Percentiles rank a stretch among this genome's conserved stretches.
These are phyloP conservation scores for Beris chalybata DNA, from an alignment of 2,888 invertebrate species.

Conservation along the genomic window DNA sequence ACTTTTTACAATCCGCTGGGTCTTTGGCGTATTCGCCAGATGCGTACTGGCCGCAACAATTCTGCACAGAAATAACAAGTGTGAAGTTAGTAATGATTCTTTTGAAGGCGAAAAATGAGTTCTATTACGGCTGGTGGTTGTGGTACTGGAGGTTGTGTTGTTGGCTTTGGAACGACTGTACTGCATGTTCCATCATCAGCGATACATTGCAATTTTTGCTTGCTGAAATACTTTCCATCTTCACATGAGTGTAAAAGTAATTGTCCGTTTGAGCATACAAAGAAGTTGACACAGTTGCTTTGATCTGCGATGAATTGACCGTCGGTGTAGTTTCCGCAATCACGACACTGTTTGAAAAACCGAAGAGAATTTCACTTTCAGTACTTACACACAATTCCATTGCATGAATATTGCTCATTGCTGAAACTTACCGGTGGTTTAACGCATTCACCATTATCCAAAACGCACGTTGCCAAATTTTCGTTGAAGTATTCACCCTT, in stretches of 20 bases:
- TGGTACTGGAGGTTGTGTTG: neutral
- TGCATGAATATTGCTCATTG: too few species aligned
- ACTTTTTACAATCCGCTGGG: constrained; percentile 40
- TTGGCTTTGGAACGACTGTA: too few species aligned
- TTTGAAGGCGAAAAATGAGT: too few species aligned
- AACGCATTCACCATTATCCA: constrained; percentile 5
- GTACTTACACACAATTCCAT: too few species aligned
- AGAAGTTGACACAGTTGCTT: constrained; percentile 20
- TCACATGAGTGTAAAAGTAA: constrained; percentile 4
- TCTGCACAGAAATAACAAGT: neutral
- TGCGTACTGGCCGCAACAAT: constrained; percentile 42
- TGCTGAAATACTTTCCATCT: constrained; percentile 11
- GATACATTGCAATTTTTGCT: constrained; percentile 7
- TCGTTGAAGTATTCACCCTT: constrained; percentile 29
- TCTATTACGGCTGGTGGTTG: neutral
- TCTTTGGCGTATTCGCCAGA: constrained; percentile 42
- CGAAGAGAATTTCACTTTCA: too few species aligned
- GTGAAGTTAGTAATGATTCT: neutral
- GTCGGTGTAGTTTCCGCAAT: constrained; percentile 7
- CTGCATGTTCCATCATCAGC: constrained; percentile 16
- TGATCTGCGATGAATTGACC: constrained; percentile 13
- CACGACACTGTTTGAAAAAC: neutral
- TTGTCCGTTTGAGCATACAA: constrained; percentile 14
- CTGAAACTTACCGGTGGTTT: too few species aligned
- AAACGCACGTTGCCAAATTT: neutral